Percentiles rank a stretch among this genome's conserved stretches.
phyloP scores from a whole-genome alignment of 2,113 vertebrate genomes.

The Clarias gariepinus region DNA sequence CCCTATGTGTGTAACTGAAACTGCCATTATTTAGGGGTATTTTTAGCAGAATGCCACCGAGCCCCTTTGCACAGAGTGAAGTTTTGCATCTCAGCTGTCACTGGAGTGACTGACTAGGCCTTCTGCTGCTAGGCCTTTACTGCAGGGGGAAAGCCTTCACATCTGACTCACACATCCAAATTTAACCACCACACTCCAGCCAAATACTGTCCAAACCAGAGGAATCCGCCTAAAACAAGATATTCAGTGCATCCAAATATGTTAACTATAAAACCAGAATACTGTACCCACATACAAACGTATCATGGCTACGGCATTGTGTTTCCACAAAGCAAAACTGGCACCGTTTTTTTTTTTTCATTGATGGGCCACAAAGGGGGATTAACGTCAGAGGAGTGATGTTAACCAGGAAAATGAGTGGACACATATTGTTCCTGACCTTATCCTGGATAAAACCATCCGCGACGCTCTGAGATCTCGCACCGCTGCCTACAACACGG shows the following conservation, averaged over 20 bases:
- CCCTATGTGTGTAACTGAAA: constrained; percentile 23
- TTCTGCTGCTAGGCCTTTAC: constrained; percentile 44
- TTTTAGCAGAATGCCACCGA: constrained; percentile 46
- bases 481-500: no score
- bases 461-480: no score
- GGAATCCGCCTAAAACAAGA: constrained; percentile 30
- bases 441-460: no score
- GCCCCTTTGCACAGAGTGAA: constrained; percentile 8
- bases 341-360: neutral
- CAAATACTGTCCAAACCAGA: constrained; percentile 21
- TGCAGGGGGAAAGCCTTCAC: constrained; percentile 34
- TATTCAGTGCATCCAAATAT: neutral
- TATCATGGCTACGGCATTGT: neutral
- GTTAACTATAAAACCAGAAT: constrained; percentile 4
- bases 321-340: constrained; percentile 1
- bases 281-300: neutral
- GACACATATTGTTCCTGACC: constrained; percentile 40
- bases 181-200: constrained; percentile 36
- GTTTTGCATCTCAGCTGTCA: constrained; percentile 55
- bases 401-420: constrained; percentile 22
- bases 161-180: constrained; percentile 36
- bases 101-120: constrained; percentile 56
- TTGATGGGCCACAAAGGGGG: constrained; percentile 16
- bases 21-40: constrained; percentile 35
- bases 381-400: constrained; percentile 36